Evolutionary conservation across 2,888 invertebrate species (phyloP), one percentile per base, ranked within the genome.

Genomic region (Lepeophtheirus nordmannii): DNA sequence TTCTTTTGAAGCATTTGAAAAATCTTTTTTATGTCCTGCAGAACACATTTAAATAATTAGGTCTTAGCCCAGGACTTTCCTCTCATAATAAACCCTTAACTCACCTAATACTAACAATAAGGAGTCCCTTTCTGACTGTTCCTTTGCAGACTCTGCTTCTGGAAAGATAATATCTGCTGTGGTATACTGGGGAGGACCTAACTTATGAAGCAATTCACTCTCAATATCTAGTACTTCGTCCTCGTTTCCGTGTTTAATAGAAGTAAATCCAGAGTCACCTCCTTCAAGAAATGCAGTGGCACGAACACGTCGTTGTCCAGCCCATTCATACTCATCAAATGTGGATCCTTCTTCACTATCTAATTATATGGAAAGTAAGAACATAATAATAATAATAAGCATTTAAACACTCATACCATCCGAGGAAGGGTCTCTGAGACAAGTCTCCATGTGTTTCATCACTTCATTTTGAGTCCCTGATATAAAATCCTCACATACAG

Each of bases 241-340:
- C 67, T 82, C 82, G 70, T 86, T 87, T 69, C 87, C 85, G 61
- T 82, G 75, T 64, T 71, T 74, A 61, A 78, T 72, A 17, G 78
- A 76, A 1, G 80, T 78, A 64, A 77, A 71, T 11, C 76, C 70
- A 69, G 80, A 71, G 73, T 72, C 67, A 41, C 69, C 69, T 20
- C 72, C 71, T 39, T 70, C 69, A n/a, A 65, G n/a, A 30, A 66
- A 41, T 12, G 40, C 38, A 39, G 74, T 74, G 23, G 73, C 74
- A 58, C 76, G 71, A 67, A 76, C 73, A 67, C 92, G 78, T 73
- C 87, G 86, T 75, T 91, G 86, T 0, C 90, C 90, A 38, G 90
- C 89, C 92, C 92, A 92, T 73, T 87, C 86, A 75, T 92, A 93
- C 73, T 90, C 90, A 70, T 90, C 86, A 73, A 80, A 85, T 39